Evolutionary conservation across 2,888 invertebrate genomes (phyloP).

Genomic region (Tupiocoris notatus): DNA sequence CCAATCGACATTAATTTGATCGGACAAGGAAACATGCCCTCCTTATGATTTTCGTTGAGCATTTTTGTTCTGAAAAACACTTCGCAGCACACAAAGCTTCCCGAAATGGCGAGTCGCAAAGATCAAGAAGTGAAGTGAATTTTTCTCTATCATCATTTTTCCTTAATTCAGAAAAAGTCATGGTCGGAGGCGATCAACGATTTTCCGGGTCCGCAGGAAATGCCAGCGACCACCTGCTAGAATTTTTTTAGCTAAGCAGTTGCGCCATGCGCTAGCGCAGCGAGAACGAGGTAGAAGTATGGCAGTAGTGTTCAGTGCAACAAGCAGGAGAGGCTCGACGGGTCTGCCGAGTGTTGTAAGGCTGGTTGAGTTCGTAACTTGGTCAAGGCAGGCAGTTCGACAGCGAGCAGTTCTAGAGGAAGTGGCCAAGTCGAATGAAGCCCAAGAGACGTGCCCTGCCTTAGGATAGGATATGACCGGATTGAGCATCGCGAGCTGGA

Average conservation of each 20-base stretch:
- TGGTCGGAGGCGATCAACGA: too few species aligned
- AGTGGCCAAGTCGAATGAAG: background rate
- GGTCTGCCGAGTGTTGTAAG: background rate
- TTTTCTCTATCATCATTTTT: too few species aligned
- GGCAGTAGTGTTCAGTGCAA: background rate
- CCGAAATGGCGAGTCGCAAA: too few species aligned
- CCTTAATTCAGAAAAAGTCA: too few species aligned
- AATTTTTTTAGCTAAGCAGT: background rate
- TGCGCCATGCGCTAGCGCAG: background rate
- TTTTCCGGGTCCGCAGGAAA: background rate
- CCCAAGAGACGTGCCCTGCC: background rate
- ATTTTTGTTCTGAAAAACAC: too few species aligned
- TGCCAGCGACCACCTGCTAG: background rate
- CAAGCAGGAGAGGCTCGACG: background rate
- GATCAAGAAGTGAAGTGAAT: too few species aligned
- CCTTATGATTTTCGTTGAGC: too few species aligned
- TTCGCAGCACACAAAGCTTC: too few species aligned
- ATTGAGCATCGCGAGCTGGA: background rate
- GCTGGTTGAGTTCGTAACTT: slow-evolving; percentile 22
- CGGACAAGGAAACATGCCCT: too few species aligned
- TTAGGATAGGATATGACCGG: background rate
- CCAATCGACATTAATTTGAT: too few species aligned
- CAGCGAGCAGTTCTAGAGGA: background rate
- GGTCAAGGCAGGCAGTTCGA: slow-evolving; percentile 29
- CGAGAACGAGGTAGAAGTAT: background rate